phyloP scores from a whole-genome alignment of 2,797 vertebrate genomes.

The Apogon hyalosoma region DNA sequence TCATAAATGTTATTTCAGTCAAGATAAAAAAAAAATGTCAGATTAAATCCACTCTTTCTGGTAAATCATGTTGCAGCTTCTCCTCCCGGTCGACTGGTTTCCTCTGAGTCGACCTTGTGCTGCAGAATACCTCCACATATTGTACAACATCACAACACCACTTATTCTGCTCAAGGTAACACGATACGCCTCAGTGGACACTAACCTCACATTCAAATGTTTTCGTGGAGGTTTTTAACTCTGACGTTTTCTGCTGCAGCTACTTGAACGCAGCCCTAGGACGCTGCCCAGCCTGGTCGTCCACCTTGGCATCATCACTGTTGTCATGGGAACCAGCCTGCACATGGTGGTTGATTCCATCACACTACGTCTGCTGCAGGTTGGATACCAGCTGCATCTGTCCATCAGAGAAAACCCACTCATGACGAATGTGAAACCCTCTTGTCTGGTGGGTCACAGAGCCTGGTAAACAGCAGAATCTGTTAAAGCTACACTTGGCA shows the following conservation, averaged over 20 bases:
- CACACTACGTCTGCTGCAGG: conserved; percentile 90
- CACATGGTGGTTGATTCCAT: conserved; percentile 91
- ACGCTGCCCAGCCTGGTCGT: conserved; percentile 84
- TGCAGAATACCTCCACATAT: conserved; percentile 92
- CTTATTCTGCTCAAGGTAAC: conserved; percentile 90
- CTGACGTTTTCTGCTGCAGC: conserved; percentile 68
- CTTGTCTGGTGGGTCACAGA: conserved; percentile 82
- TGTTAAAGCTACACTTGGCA: too few relatives aligned
- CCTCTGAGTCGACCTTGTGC: conserved; percentile 90
- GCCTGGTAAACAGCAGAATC: too few relatives aligned
- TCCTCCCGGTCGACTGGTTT: conserved; percentile 90
- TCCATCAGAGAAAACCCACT: conserved; percentile 91
- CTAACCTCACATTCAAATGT: rapidly evolving
- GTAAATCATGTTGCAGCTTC: conserved; percentile 74
- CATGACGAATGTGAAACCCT: conserved; percentile 87
- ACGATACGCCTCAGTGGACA: rapidly evolving
- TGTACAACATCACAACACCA: conserved; percentile 89
- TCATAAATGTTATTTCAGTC: background rate
- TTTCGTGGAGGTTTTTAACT: background rate
- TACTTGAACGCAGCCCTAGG: conserved; percentile 89
- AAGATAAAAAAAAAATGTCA: background rate
- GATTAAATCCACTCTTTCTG: background rate
- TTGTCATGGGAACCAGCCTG: conserved; percentile 93
- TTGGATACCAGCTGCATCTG: conserved; percentile 92
- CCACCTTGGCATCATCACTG: conserved; percentile 88